These are phyloP conservation scores for Anniella stebbinsi DNA, from an alignment of 2,797 vertebrate species.

Conservation along the genomic window DNA sequence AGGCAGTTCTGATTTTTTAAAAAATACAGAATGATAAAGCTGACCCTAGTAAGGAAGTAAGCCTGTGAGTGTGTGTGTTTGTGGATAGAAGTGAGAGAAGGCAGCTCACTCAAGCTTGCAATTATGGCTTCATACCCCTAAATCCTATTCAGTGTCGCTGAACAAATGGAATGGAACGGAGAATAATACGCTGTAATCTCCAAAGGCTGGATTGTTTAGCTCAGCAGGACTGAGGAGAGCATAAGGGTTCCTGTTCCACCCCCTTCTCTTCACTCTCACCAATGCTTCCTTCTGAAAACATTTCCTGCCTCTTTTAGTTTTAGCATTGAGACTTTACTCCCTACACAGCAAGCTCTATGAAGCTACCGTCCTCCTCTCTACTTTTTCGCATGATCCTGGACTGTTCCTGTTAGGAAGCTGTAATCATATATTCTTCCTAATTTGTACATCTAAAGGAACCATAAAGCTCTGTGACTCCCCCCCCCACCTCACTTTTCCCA, in stretches of 20 bases:
- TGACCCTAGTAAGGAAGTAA: not conserved
- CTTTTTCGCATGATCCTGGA: not conserved
- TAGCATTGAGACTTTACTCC: not conserved
- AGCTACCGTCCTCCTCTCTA: too few species aligned
- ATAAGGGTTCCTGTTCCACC: not conserved
- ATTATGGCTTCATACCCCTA: slow-evolving; percentile 12
- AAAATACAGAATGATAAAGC: not conserved
- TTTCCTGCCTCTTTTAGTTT: not conserved
- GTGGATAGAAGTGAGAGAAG: not conserved
- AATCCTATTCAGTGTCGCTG: slow-evolving; percentile 46
- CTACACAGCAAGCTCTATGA: not conserved
- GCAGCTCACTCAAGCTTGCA: slow-evolving; percentile 33
- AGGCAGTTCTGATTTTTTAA: not conserved
- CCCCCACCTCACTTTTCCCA: not conserved
- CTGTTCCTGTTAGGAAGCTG: not conserved
- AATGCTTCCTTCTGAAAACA: slow-evolving; percentile 2
- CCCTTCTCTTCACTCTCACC: not conserved
- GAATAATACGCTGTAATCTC: slow-evolving; percentile 57
- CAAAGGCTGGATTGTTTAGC: not conserved
- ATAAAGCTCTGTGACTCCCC: not conserved
- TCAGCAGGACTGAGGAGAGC: rapidly evolving
- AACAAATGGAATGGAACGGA: slow-evolving; percentile 66
- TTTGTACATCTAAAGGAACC: not conserved
- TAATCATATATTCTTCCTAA: not conserved
- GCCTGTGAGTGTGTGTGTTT: not conserved